Evolutionary conservation across 2,888 invertebrate genomes (phyloP).

Genomic region (Epinotia nisella): DNA sequence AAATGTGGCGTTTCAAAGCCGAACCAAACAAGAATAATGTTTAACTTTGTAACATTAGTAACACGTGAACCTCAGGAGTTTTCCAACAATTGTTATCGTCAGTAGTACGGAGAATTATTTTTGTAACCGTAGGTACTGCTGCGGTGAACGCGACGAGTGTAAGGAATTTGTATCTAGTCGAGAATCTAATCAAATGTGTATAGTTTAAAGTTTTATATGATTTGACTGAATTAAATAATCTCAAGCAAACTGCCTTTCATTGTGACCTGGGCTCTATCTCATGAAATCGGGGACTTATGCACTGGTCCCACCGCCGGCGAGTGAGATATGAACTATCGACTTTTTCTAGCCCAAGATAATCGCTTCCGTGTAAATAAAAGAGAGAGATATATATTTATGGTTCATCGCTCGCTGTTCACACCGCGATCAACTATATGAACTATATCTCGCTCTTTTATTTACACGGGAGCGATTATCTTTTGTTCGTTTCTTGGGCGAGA

Average conservation of each 20-base stretch:
- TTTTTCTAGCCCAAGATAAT: too few species aligned
- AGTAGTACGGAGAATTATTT: constrained; percentile 36
- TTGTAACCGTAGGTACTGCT: constrained; percentile 25
- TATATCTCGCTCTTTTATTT: too few species aligned
- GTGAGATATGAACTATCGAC: too few species aligned
- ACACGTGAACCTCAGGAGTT: constrained; percentile 14
- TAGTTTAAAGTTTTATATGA: constrained; percentile 56
- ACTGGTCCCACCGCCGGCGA: too few species aligned
- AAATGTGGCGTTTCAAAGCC: neutral
- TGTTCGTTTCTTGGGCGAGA: too few species aligned
- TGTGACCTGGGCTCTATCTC: neutral
- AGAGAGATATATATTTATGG: too few species aligned
- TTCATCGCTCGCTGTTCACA: too few species aligned
- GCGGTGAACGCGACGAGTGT: constrained; percentile 2
- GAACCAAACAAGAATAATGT: neutral
- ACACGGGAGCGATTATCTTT: too few species aligned
- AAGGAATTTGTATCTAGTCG: constrained; percentile 49
- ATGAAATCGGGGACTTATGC: too few species aligned
- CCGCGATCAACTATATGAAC: too few species aligned
- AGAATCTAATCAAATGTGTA: constrained; percentile 44
- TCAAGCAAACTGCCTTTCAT: constrained; percentile 51
- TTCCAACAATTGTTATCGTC: constrained; percentile 12
- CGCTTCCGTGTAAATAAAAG: too few species aligned
- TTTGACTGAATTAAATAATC: constrained; percentile 71
- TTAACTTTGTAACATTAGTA: neutral